Conservation (phyloP, 2,797 vertebrate genomes). For the Rhinatrema bivittatum region DNA sequence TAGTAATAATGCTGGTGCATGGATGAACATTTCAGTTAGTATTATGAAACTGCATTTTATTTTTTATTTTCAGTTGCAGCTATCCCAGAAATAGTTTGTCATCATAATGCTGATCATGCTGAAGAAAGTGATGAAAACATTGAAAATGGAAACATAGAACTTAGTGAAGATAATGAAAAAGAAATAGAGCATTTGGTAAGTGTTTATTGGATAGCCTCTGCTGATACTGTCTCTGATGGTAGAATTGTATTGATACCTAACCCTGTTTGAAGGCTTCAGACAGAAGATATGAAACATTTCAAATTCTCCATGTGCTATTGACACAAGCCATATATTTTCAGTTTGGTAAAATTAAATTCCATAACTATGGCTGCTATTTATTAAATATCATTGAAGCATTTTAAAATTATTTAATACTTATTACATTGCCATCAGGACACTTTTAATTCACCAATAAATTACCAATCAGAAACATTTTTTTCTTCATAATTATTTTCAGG, state of each 20-base stretch:
- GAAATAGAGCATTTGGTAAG: conserved; percentile 65
- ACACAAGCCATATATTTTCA: conserved; percentile 9
- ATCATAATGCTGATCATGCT: conserved; percentile 34
- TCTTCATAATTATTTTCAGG: too few relatives aligned
- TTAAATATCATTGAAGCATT: too few relatives aligned
- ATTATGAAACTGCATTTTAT: too few relatives aligned
- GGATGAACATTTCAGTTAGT: conserved; percentile 13
- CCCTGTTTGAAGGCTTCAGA: conserved; percentile 38
- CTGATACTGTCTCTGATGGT: conserved; percentile 36
- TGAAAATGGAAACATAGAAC: conserved; percentile 34
- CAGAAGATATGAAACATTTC: conserved; percentile 16
- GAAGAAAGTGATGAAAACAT: conserved; percentile 29
- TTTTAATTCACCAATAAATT: conserved; percentile 10
- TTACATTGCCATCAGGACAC: too few relatives aligned
- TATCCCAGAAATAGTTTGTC: conserved; percentile 51
- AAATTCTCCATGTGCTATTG: conserved; percentile 21
- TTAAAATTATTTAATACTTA: too few relatives aligned
- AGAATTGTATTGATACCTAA: conserved; percentile 45
- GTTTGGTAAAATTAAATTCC: conserved; percentile 2
- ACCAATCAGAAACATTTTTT: conserved; percentile 11
- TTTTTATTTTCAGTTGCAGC: conserved; percentile 45
- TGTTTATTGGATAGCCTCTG: conserved; percentile 46
- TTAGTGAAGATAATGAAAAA: conserved; percentile 46
- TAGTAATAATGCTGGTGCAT: too few relatives aligned
- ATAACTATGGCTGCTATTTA: too few relatives aligned